phyloP scores from a whole-genome alignment of 1,140 invertebrate genomes.

The Homarus americanus region DNA sequence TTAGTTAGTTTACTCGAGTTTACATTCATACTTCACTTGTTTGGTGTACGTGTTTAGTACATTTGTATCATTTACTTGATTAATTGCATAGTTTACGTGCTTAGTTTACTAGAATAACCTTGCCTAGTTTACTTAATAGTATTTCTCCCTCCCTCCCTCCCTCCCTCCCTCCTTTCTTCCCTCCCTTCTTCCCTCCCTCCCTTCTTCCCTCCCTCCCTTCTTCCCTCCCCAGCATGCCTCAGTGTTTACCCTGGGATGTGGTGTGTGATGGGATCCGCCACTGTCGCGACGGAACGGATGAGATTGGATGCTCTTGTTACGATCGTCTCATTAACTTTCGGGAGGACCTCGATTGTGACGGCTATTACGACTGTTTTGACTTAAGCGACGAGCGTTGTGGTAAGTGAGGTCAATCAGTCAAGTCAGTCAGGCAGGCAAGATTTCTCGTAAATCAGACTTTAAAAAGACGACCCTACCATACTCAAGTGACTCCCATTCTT shows the following conservation, averaged over 20 bases:
- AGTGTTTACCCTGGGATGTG: slow-evolving; percentile 16
- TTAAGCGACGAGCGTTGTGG: slow-evolving; percentile 45
- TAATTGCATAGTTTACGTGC: too few relatives aligned
- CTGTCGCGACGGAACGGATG: slow-evolving; percentile 38
- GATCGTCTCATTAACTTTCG: slow-evolving; percentile 10
- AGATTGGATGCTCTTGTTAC: slow-evolving; percentile 24
- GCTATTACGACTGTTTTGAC: slow-evolving; percentile 46
- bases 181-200: neutral
- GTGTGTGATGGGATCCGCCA: slow-evolving; percentile 32
- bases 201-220: neutral
- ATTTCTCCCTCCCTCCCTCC: neutral
- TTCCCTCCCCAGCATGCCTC: neutral
- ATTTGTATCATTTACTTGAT: too few relatives aligned
- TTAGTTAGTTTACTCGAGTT: too few relatives aligned
- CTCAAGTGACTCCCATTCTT: too few relatives aligned
- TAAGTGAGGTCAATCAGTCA: too few relatives aligned
- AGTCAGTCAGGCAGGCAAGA: too few relatives aligned
- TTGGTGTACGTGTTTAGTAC: too few relatives aligned
- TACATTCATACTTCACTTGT: too few relatives aligned
- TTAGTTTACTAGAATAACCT: too few relatives aligned
- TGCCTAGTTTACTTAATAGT: too few relatives aligned
- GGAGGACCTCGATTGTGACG: slow-evolving; percentile 45
- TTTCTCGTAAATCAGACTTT: too few relatives aligned
- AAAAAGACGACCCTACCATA: too few relatives aligned
- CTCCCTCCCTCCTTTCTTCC: neutral